These are phyloP conservation scores for Lymantria monacha DNA, from an alignment of 2,888 invertebrate species.

Conservation along the genomic window DNA sequence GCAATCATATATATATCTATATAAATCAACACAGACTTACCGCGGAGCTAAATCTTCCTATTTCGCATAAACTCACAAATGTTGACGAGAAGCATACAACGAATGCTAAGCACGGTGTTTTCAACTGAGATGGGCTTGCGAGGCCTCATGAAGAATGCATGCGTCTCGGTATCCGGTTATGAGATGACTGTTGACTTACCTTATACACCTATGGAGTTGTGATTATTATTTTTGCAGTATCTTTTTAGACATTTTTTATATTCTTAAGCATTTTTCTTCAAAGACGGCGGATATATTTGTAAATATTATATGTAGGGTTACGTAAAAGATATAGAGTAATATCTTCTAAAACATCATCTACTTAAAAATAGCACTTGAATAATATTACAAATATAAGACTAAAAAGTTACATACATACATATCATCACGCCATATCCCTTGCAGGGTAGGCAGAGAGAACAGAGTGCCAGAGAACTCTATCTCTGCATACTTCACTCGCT, in stretches of 20 bases:
- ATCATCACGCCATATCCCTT: no score
- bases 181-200: constrained; percentile 70
- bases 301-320: no score
- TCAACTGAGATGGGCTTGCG: constrained; percentile 28
- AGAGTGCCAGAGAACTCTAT: no score
- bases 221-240: constrained; percentile 20
- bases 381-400: no score
- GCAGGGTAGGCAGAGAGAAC: no score
- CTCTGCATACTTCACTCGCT: no score
- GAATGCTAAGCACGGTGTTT: constrained; percentile 32
- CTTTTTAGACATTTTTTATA: neutral
- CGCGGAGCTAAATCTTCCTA: constrained; percentile 8
- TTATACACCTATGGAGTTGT: constrained; percentile 36
- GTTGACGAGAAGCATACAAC: constrained; percentile 14
- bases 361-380: no score
- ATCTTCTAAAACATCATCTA: no score
- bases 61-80: constrained; percentile 16
- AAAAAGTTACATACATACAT: no score
- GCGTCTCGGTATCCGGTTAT: constrained; percentile 59
- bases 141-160: constrained; percentile 70
- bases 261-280: constrained; percentile 3
- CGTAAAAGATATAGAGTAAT: no score
- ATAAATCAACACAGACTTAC: constrained; percentile 2
- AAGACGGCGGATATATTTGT: no score
- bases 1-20: neutral